Conservation (phyloP, 2,888 invertebrate genomes). For the Temnothorax ravouxi region DNA sequence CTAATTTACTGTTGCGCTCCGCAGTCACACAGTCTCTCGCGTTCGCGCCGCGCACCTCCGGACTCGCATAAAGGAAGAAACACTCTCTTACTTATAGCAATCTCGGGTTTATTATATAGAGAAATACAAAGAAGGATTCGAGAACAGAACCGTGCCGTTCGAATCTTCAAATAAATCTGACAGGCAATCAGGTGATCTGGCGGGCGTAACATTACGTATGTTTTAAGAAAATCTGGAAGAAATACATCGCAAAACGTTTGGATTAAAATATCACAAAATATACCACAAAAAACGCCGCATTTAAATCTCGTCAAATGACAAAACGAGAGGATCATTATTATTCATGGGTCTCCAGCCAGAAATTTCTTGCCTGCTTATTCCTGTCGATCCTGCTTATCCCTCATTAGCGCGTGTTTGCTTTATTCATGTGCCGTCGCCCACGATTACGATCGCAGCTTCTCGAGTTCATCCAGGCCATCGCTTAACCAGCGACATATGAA, state of each 20-base stretch:
- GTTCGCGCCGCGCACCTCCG: too few species aligned
- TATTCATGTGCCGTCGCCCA: slow-evolving; percentile 54
- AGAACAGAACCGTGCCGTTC: too few species aligned
- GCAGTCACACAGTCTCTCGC: too few species aligned
- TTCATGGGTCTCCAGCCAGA: slow-evolving; percentile 51
- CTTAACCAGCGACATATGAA: slow-evolving; percentile 4
- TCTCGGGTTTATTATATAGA: too few species aligned
- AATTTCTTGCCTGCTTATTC: slow-evolving; percentile 58
- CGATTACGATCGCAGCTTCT: slow-evolving; percentile 34
- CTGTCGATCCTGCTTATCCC: not conserved
- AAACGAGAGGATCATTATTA: slow-evolving; percentile 48
- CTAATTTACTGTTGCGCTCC: not conserved
- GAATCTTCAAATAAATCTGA: too few species aligned
- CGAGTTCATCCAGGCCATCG: slow-evolving; percentile 27
- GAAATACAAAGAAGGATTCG: too few species aligned
- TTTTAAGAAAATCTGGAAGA: not conserved
- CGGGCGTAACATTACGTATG: not conserved
- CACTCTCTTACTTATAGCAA: too few species aligned
- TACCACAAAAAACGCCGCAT: not conserved
- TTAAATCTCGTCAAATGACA: slow-evolving; percentile 38
- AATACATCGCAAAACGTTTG: not conserved
- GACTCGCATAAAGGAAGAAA: too few species aligned
- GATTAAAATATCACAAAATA: not conserved
- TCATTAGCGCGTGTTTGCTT: slow-evolving; percentile 61
- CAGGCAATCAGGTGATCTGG: too few species aligned